Percentiles rank a stretch among this genome's conserved stretches.
Evolutionary conservation across 2,797 vertebrate genomes (phyloP).

Genomic region (Mallotus villosus): DNA sequence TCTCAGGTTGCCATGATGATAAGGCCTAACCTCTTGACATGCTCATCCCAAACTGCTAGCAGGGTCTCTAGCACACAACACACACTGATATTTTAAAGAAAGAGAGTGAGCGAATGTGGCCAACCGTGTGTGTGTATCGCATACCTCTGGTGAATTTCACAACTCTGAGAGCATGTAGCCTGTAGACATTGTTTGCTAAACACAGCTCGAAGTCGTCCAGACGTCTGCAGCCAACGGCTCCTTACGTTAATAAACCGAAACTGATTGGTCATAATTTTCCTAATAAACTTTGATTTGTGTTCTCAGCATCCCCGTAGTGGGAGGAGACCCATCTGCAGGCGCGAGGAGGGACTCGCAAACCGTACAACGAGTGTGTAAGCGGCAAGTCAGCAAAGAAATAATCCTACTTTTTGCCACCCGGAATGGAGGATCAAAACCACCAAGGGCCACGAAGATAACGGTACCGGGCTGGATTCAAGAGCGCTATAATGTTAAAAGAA

Average conservation of each 20-base stretch:
- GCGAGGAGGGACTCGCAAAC: slow-evolving; percentile 63
- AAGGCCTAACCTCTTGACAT: too few relatives aligned
- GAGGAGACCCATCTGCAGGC: slow-evolving; percentile 32
- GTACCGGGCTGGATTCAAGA: slow-evolving; percentile 23
- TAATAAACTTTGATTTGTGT: background rate
- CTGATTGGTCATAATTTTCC: background rate
- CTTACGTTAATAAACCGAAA: background rate
- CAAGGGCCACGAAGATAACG: slow-evolving; percentile 49
- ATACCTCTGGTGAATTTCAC: slow-evolving; percentile 63
- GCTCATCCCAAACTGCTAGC: too few relatives aligned
- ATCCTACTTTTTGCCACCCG: slow-evolving; percentile 11
- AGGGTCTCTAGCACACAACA: background rate
- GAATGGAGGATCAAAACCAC: slow-evolving; percentile 16
- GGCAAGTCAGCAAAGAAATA: slow-evolving; percentile 35
- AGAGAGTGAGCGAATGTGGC: background rate
- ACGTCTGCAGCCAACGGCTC: background rate
- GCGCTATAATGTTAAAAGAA: background rate
- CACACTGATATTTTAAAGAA: slow-evolving; percentile 2
- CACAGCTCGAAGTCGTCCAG: background rate
- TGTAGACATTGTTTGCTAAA: slow-evolving; percentile 37
- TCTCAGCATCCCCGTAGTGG: slow-evolving; percentile 23
- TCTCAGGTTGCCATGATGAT: background rate
- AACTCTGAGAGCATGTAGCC: slow-evolving; percentile 48
- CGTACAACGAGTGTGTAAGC: slow-evolving; percentile 21
- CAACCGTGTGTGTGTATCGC: slow-evolving; percentile 30